phyloP scores from a whole-genome alignment of 2,113 vertebrate genomes.

The Nothoprocta pentlandii region DNA sequence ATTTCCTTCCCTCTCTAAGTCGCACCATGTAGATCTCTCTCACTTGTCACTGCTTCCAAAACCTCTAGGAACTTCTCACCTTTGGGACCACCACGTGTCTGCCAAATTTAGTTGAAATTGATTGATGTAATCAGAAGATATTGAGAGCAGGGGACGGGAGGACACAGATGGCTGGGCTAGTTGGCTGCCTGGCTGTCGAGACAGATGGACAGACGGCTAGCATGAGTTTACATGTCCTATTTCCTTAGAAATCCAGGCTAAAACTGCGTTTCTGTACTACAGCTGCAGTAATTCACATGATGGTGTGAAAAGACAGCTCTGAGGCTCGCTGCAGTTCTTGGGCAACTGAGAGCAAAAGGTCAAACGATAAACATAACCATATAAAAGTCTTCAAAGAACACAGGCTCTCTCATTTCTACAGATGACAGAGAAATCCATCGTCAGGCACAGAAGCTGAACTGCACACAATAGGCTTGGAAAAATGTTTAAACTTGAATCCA shows the following conservation, averaged over 20 bases:
- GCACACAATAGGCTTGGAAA: not conserved
- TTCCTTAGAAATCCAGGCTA: not conserved
- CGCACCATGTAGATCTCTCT: not conserved
- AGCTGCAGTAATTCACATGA: not conserved
- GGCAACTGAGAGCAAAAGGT: not conserved
- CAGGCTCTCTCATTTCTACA: not conserved
- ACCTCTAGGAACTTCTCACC: not conserved
- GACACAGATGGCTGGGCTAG: not conserved
- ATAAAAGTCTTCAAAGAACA: not conserved
- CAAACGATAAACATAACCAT: not conserved
- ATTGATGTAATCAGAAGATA: not conserved
- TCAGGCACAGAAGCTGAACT: fast-evolving
- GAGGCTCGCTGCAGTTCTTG: not conserved
- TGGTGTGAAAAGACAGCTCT: not conserved
- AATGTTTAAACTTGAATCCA: not conserved
- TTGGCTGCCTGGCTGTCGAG: not conserved
- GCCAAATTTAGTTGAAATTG: not conserved
- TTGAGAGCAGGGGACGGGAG: not conserved
- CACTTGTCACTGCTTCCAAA: not conserved
- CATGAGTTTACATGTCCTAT: not conserved
- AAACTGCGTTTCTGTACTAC: not conserved
- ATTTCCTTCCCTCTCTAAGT: not conserved
- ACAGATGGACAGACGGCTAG: not conserved
- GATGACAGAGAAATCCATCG: not conserved
- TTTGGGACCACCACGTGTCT: fast-evolving